phyloP scores from a whole-genome alignment of 2,888 invertebrate genomes.

The Hedychridium roseum region DNA sequence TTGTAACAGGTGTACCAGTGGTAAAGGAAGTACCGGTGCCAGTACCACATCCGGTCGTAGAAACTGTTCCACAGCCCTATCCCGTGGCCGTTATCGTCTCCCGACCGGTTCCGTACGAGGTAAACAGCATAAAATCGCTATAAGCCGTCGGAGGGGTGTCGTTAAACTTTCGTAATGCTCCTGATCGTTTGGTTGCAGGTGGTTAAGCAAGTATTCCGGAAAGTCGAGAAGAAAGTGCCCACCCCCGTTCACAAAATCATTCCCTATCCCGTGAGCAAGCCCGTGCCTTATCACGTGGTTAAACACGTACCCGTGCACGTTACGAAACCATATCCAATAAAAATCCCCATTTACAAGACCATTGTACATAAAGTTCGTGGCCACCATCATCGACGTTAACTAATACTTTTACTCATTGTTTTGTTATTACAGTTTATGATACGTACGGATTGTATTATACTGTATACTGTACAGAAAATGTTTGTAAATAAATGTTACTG shows the following conservation, averaged over 20 bases:
- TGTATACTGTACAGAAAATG: too few species aligned
- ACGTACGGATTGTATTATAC: too few species aligned
- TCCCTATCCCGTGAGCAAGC: constrained; percentile 73
- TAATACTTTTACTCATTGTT: too few species aligned
- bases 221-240: constrained; percentile 63
- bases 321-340: constrained; percentile 73
- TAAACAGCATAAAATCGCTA: constrained; percentile 11
- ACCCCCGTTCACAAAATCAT: constrained; percentile 74
- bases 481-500: too few species aligned
- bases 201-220: constrained; percentile 41
- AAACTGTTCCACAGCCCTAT: constrained; percentile 70
- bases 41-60: constrained; percentile 66
- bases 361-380: constrained; percentile 72
- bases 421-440: too few species aligned
- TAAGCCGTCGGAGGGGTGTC: not conserved
- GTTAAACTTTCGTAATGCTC: too few species aligned
- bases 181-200: constrained; percentile 33
- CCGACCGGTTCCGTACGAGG: constrained; percentile 65
- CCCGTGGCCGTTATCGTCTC: constrained; percentile 73
- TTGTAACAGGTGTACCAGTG: constrained; percentile 65
- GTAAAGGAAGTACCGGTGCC: constrained; percentile 68
- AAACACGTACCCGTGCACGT: constrained; percentile 71
- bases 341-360: constrained; percentile 75
- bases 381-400: constrained; percentile 14
- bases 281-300: constrained; percentile 74